Base-by-base conservation (phyloP, 2,113 vertebrate genomes). In the Mus spicilegus region DNA sequence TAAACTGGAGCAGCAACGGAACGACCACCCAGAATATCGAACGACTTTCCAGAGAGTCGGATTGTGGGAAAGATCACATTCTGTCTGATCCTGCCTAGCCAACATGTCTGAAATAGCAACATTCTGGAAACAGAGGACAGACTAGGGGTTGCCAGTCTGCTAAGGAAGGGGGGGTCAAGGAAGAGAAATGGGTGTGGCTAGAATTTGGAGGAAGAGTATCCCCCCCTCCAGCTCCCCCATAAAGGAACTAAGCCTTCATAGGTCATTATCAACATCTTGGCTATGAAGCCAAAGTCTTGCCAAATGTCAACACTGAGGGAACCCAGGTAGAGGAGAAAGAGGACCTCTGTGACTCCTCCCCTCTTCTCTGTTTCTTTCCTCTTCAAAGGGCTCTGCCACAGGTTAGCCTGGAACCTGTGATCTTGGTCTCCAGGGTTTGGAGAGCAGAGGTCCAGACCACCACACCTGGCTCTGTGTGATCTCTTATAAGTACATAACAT, bases 401-500 rank as follows among this genome's bases (percentile, higher is more conserved):
- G 30, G 42, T n/a, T 58, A 42, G 51, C 69, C 49, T 73, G 36
- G 36, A 73, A 42, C 24, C 36, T 58, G 51, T 88, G 69, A 39
- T 12, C 22, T 54, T 11, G 36, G 33, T 39, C 69, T 73, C 51
- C 9, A 28, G 49, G n/a, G 49, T 17, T n/a, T 12, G 6, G 1
- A 8, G 33, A 39, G 2, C 2, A 7, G 17, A 69, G 84, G 85
- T 72, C 26, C 7, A 13, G 5, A 5, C 17, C 67, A 72, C 49
- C 22, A n/a, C 51, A 73, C 36, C 36, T 28, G 51, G 12, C 14
- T 70, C 80, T 70, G n/a, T n/a, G 39, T 69, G 65, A 92, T 72
- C 94, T 95, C 87, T 94, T 87, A 17, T 10, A 94, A 90, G n/a
- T 88, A 39, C 46, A 82, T 26, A 26, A 26, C 17, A 14, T 84